Base-by-base conservation (phyloP, 2,888 invertebrate species). In the Microctonus hyperodae region DNA sequence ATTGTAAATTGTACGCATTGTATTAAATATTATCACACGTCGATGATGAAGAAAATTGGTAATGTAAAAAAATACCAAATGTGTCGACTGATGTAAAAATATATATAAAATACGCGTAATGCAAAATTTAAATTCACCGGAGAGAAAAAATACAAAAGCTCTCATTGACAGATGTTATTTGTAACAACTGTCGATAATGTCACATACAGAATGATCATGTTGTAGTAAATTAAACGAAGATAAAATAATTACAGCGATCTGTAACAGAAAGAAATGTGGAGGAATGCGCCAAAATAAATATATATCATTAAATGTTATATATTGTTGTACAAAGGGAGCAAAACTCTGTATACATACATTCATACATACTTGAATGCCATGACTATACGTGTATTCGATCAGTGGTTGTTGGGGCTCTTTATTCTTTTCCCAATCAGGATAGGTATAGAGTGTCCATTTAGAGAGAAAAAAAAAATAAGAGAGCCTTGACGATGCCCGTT, bases 401-500 rank as follows among this genome's bases (percentile, higher is more conserved):
- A 25, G 11, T 51, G 51, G 25, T 25, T 51, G 25, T 25, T 51
- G 59, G 37, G 48, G 35, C 53, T 53, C 62, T 53, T 53, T 62
- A 62, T 62, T 62, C 62, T 62, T 51, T 60, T 60, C 33, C 60
- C 50, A 50, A 60, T 60, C 48, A 60, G 60, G 33, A 11, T 22
- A 50, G 48, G 25, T 59, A 28, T 28, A 59, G 48, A 59, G 16
- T 33, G 51, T 62, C 53, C 62, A 53, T 67, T 64, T 62, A 53
- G 35, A 51, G 35, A 51, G 33, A 61, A 44, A 44, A 40, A 25
- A 44, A 28, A 40, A n/a, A 48, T 22, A 53, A 50, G 50, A 71
- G 75, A 81, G 73, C 80, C 81, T 80, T 81, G 80, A 77, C 76
- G 79, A 75, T 65, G 69, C 77, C 77, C 76, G 76, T 77, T 78